These are phyloP conservation scores for Agonopterix alstromeriana DNA, from an alignment of 2,888 invertebrate species.

Conservation along the genomic window DNA sequence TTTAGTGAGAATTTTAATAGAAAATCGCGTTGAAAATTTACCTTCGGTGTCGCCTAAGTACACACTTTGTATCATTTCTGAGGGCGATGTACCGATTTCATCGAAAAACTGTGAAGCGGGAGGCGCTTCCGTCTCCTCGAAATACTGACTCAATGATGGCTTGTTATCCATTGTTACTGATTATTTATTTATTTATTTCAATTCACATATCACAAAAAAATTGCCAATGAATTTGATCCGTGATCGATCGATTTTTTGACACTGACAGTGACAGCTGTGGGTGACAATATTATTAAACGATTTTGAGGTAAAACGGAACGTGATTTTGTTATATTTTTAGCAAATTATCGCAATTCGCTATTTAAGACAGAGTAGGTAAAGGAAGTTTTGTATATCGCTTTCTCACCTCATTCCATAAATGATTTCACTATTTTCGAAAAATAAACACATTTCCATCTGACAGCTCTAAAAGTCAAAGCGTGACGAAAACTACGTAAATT, in stretches of 20 bases:
- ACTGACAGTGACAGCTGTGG: no score
- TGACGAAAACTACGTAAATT: no score
- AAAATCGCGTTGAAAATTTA: slow-evolving; percentile 16
- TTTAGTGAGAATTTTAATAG: background rate
- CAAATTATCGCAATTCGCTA: no score
- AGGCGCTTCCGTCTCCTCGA: slow-evolving; percentile 59
- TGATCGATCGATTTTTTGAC: slow-evolving; percentile 1
- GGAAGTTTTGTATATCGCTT: no score
- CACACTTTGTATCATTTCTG: slow-evolving; percentile 69
- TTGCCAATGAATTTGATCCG: background rate
- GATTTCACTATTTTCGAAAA: no score
- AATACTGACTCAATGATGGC: slow-evolving; percentile 77
- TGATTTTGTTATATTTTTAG: no score
- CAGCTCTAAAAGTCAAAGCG: no score
- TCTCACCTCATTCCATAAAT: no score
- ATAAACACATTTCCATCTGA: no score
- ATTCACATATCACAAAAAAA: background rate
- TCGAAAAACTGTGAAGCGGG: slow-evolving; percentile 69
- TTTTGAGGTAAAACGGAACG: no score
- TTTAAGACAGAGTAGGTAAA: no score
- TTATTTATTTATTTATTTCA: slow-evolving; percentile 16
- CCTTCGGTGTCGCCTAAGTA: slow-evolving; percentile 61
- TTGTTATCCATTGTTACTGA: slow-evolving; percentile 58
- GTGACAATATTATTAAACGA: no score
- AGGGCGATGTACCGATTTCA: slow-evolving; percentile 64